These are phyloP conservation scores for Crotalus tigris DNA, from an alignment of 2,113 vertebrate genomes.

Conservation along the genomic window DNA sequence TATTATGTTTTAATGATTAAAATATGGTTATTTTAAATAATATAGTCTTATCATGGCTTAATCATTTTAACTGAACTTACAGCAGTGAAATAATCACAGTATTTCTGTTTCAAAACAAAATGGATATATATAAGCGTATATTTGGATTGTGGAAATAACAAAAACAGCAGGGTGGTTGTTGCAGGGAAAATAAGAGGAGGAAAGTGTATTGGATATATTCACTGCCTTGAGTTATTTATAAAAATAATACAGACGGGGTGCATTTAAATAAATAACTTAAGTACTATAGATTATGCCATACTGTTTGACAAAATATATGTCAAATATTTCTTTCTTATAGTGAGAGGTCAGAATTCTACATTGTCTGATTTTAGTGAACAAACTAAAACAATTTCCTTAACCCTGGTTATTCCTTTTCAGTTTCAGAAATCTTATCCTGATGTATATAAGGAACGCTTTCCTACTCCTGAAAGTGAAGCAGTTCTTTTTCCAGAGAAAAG, in stretches of 20 bases:
- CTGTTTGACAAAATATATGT: background rate
- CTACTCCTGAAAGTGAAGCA: constrained; percentile 79
- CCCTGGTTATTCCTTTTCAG: constrained; percentile 54
- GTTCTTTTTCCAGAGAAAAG: constrained; percentile 75
- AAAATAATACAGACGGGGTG: too few species aligned
- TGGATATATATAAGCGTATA: background rate
- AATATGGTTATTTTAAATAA: background rate
- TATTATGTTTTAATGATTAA: background rate
- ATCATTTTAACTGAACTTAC: background rate
- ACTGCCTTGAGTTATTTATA: too few species aligned
- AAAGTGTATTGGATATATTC: too few species aligned
- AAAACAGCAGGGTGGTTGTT: background rate
- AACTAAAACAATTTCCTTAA: background rate
- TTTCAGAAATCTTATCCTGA: constrained; percentile 87
- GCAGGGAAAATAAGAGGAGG: too few species aligned
- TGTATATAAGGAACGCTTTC: constrained; percentile 79
- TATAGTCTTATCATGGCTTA: background rate
- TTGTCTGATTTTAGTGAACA: background rate
- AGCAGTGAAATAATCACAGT: background rate
- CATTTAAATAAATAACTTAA: background rate
- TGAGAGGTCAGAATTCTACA: background rate
- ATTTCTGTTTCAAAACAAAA: background rate
- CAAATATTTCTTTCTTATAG: background rate
- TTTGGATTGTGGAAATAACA: background rate
- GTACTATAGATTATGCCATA: background rate